phyloP scores from a whole-genome alignment of 2,113 vertebrate genomes.

The Chelonoidis abingdonii region DNA sequence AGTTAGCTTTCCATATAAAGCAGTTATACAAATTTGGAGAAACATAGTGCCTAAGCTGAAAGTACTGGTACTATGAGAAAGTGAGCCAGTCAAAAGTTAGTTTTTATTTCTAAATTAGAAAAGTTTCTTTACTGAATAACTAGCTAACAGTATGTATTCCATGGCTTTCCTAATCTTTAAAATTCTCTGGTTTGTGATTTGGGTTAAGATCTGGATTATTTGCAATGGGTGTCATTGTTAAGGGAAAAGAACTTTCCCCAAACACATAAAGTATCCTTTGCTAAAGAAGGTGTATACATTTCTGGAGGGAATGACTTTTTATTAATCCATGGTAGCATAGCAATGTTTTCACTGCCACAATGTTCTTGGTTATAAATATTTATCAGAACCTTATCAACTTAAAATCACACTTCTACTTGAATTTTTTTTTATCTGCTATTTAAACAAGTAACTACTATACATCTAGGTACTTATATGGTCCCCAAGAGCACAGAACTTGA shows the following conservation, averaged over 20 bases:
- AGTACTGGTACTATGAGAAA: not conserved
- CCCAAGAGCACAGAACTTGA: not conserved
- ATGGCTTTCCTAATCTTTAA: not conserved
- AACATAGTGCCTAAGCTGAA: not conserved
- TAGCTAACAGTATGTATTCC: not conserved
- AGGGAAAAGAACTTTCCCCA: not conserved
- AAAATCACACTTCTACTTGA: not conserved
- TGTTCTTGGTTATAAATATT: not conserved
- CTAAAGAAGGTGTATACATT: not conserved
- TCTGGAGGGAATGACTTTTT: not conserved
- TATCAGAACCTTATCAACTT: not conserved
- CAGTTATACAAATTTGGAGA: not conserved
- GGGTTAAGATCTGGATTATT: not conserved
- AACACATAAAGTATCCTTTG: not conserved
- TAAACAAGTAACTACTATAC: not conserved
- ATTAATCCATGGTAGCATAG: not conserved
- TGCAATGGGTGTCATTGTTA: not conserved
- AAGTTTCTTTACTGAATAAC: not conserved
- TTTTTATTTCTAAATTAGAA: not conserved
- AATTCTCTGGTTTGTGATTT: not conserved
- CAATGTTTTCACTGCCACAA: not conserved
- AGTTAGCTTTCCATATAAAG: not conserved
- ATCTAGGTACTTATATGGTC: accelerated
- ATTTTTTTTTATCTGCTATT: not conserved
- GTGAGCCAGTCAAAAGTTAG: not conserved